A percentile compares a stretch with the other conserved stretches of the same genome.
Evolutionary conservation across 2,797 vertebrate species (phyloP).

Genomic region (Sebastes diploproa): DNA sequence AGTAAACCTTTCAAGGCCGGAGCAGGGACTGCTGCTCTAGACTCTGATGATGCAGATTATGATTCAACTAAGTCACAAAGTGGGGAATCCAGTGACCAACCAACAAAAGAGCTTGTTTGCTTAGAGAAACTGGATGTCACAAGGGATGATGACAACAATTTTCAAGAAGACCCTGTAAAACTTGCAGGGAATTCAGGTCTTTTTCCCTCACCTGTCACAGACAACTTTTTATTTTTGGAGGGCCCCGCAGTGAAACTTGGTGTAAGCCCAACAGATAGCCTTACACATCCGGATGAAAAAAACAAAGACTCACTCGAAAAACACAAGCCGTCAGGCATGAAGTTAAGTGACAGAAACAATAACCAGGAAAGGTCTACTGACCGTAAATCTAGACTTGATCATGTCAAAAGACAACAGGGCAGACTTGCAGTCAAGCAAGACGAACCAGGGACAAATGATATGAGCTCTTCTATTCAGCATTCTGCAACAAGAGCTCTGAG

Average conservation of each 20-base stretch:
- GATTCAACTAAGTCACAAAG: constrained; percentile 73
- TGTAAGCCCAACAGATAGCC: constrained; percentile 68
- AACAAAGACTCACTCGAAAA: constrained; percentile 54
- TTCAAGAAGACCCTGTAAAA: constrained; percentile 80
- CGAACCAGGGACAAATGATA: constrained; percentile 30
- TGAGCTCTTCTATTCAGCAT: constrained; percentile 45
- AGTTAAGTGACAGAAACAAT: constrained; percentile 73
- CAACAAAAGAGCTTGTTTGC: constrained; percentile 79
- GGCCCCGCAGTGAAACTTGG: constrained; percentile 75
- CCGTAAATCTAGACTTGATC: constrained; percentile 77
- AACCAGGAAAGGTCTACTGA: constrained; percentile 73
- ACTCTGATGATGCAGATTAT: constrained; percentile 81
- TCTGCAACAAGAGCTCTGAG: constrained; percentile 66
- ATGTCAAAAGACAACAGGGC: constrained; percentile 59
- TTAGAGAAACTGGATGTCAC: constrained; percentile 79
- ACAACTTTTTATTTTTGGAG: constrained; percentile 69
- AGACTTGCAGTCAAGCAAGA: constrained; percentile 29
- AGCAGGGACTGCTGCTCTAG: constrained; percentile 69
- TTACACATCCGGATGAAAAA: constrained; percentile 45
- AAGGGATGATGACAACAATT: constrained; percentile 73
- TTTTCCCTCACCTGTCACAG: constrained; percentile 79
- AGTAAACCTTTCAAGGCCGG: constrained; percentile 64
- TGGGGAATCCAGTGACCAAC: constrained; percentile 68
- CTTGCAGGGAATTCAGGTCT: constrained; percentile 74
- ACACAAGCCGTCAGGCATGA: constrained; percentile 32